These are phyloP conservation scores for Ephialtes manifestator DNA, from an alignment of 2,888 invertebrate genomes.

Conservation along the genomic window DNA sequence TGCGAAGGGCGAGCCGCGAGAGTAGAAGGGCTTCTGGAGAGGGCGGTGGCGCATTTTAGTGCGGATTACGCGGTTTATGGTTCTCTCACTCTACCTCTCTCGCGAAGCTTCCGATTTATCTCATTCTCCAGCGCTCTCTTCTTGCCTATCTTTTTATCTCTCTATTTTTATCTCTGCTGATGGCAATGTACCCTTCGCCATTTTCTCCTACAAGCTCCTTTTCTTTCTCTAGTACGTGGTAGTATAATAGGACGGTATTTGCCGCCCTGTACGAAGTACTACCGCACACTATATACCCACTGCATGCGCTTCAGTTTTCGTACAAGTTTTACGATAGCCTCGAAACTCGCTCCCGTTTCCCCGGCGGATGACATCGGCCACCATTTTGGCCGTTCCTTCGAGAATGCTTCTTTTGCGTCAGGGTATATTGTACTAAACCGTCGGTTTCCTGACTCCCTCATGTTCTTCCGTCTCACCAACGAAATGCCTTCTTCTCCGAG, in stretches of 20 bases:
- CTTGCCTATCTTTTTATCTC: slow-evolving; percentile 69
- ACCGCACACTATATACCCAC: slow-evolving; percentile 12
- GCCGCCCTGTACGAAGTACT: slow-evolving; percentile 4
- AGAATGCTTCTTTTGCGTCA: slow-evolving; percentile 8
- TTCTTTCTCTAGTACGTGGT: slow-evolving; percentile 34
- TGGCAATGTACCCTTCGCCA: slow-evolving; percentile 49
- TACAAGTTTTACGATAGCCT: slow-evolving; percentile 60
- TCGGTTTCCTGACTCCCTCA: slow-evolving; percentile 12
- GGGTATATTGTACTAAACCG: slow-evolving; percentile 22
- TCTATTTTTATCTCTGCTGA: slow-evolving; percentile 71
- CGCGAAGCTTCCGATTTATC: slow-evolving; percentile 64
- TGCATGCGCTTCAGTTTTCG: slow-evolving; percentile 49
- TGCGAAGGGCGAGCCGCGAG: slow-evolving; percentile 41
- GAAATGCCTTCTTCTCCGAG: background rate
- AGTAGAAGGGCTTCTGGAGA: slow-evolving; percentile 20
- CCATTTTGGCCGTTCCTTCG: slow-evolving; percentile 47
- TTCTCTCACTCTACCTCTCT: slow-evolving; percentile 61
- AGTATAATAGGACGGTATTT: slow-evolving; percentile 45
- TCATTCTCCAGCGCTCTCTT: slow-evolving; percentile 54
- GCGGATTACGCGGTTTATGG: slow-evolving; percentile 83
- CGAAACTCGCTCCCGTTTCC: slow-evolving; percentile 43
- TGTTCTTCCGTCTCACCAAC: background rate
- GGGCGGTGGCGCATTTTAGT: slow-evolving; percentile 76
- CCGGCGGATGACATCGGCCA: slow-evolving; percentile 35
- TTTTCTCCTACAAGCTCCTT: slow-evolving; percentile 31